phyloP scores from a whole-genome alignment of 2,888 invertebrate genomes.

The Myopa testacea region DNA sequence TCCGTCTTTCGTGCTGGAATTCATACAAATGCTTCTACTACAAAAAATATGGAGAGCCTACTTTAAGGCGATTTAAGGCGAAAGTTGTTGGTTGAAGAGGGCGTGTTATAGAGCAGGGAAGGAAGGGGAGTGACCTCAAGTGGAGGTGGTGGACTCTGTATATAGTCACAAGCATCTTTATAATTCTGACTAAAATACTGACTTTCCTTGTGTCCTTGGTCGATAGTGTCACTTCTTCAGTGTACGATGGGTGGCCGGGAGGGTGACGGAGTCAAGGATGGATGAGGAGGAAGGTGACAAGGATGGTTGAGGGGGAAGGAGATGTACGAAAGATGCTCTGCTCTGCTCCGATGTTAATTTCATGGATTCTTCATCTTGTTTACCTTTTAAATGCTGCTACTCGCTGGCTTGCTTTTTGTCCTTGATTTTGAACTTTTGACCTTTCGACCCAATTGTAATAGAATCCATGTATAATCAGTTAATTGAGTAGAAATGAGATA shows the following conservation, averaged over 20 bases:
- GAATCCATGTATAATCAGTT: too few species aligned
- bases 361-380: not conserved
- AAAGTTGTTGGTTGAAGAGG: not conserved
- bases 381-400: not conserved
- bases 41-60: too few species aligned
- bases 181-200: too few species aligned
- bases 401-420: not conserved
- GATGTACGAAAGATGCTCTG: too few species aligned
- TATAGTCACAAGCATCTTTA: too few species aligned
- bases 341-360: too few species aligned
- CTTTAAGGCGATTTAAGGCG: not conserved
- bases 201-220: too few species aligned
- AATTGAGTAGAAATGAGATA: too few species aligned
- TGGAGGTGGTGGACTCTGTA: too few species aligned
- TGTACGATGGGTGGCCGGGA: not conserved
- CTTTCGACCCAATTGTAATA: constrained; percentile 16
- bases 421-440: constrained; percentile 32
- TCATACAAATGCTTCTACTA: not conserved
- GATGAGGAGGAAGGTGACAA: not conserved
- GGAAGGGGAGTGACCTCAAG: not conserved
- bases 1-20: not conserved
- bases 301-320: not conserved
- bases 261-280: not conserved
- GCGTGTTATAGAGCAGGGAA: not conserved
- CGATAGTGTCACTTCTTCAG: too few species aligned